Conservation (phyloP, 2,113 vertebrate genomes). For the Sinocyclocheilus anophthalmus region DNA sequence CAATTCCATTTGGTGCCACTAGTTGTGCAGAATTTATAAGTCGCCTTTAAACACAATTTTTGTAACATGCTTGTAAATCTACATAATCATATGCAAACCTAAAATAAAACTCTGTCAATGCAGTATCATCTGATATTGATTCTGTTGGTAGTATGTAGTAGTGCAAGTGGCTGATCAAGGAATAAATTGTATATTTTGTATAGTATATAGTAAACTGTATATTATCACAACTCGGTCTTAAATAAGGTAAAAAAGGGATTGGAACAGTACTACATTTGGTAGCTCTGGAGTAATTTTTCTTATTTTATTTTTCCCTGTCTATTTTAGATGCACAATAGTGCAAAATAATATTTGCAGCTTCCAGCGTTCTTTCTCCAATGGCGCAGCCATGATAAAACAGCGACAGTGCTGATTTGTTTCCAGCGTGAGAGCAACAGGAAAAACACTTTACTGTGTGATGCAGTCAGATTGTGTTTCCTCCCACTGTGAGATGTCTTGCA, state of each 20-base stretch:
- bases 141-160: not conserved
- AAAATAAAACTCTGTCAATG: not conserved
- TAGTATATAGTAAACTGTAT: not conserved
- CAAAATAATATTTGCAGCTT: slow-evolving; percentile 1
- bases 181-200: not conserved
- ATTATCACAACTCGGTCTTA: not conserved
- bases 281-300: not conserved
- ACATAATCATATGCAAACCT: not conserved
- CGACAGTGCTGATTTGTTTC: slow-evolving; percentile 30
- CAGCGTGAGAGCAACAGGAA: slow-evolving; percentile 27
- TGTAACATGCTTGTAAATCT: not conserved
- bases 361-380: slow-evolving; percentile 14
- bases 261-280: not conserved
- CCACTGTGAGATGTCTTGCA: slow-evolving; percentile 22
- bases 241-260: not conserved
- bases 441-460: slow-evolving; percentile 31
- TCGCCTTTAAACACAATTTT: not conserved
- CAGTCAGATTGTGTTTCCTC: slow-evolving; percentile 36
- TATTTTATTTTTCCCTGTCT: not conserved
- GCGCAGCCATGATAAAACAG: not conserved
- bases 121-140: not conserved
- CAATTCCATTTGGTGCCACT: no score
- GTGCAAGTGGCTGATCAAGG: not conserved
- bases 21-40: no score
- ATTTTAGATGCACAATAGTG: not conserved